Evolutionary conservation across 2,113 vertebrate genomes (phyloP), one percentile per base, ranked within the genome.

Genomic region (Pelecanus crispus): DNA sequence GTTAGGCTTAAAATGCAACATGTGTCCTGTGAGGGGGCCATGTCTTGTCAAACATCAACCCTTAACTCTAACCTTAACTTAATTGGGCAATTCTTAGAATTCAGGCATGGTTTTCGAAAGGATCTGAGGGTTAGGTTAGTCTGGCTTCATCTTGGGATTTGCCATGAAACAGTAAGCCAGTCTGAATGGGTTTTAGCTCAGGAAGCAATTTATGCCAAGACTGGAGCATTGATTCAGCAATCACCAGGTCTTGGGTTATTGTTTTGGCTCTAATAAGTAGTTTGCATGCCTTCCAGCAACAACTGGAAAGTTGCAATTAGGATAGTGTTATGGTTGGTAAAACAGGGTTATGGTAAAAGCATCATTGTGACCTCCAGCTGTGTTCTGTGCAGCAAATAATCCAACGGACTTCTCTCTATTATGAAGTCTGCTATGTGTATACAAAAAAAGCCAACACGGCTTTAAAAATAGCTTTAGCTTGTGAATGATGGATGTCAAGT

Each of bases 391-490:
- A 80, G 67, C 63, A 66, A 81, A 36, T 53, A 70, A 58, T 53
- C 47, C 26, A 53, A 16, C 52, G 67, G 68, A 17, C 22, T 63
- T 78, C 53, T 45, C 45, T 88, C 8, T 34, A 1, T 50, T 44
- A 42, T 32, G 24, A 59, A 52, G 16, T 70, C 61, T 73, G 31
- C 53, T 77, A 2, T 24, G 34, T 88, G 28, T 47, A 38, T 67
- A 49, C 25, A 36, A 70, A 79, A 74, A 22, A 19, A 4, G 3
- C 26, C 53, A 72, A 21, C 14, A 12, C 18, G 34, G 15, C 63
- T 92, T 87, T 80, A 56, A 90, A 94, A 90, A 45, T 62, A 71
- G 24, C 17, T 87, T 52, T 66, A 53, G 12, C 24, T 75, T 90
- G 24, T 80, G 63, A 75, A 26, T 38, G 22, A 17, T 65, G 49